Evolutionary conservation across 2,113 vertebrate species (phyloP), one percentile per base, ranked within the genome.

Genomic region (Ciconia stormi): DNA sequence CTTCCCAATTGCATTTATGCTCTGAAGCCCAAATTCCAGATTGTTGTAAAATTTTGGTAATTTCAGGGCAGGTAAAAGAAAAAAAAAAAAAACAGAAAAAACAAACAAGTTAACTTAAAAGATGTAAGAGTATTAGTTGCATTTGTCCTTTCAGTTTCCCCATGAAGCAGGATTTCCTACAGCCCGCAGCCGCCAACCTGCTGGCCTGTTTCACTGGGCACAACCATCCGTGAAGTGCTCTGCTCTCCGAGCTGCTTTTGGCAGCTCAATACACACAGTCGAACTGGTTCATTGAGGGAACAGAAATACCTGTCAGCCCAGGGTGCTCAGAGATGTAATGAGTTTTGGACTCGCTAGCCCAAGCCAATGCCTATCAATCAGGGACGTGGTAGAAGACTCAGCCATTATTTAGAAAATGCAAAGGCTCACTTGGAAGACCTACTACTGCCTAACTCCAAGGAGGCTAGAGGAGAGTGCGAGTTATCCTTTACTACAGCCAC

Each of bases 151-250:
- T 71, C 17, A 10, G 6, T 16, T 69, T 56, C 25, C 13, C 23
- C 19, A 1, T 0, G 7, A 18, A 84, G 42, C 22, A 21, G 23
- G 46, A 16, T 17, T 50, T 18, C 65, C 40, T 40, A 21, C 40
- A 42, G 27, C 34, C 40, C 2, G 2, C 53, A 72, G 62, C n/a
- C 47, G 21, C 49, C 34, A 26, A 14, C 36, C 62, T 30, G 53
- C 44, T 6, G 0, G 26, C n/a, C 32, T 10, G 1, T 70, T 49
- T 30, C 66, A 23, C 10, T 0, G 0, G 38, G 21, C 46, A 87
- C 10, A 0, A 18, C n/a, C 52, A 63, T 3, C 52, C 73, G 46
- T 2, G 32, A 3, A 10, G 21, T 0, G 0, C 50, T 52, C 82
- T 17, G 47, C 78, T 79, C 44, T 27, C 53, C 1, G 0, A 47